phyloP scores from a whole-genome alignment of 2,113 vertebrate species.

The Salvelinus sp. region DNA sequence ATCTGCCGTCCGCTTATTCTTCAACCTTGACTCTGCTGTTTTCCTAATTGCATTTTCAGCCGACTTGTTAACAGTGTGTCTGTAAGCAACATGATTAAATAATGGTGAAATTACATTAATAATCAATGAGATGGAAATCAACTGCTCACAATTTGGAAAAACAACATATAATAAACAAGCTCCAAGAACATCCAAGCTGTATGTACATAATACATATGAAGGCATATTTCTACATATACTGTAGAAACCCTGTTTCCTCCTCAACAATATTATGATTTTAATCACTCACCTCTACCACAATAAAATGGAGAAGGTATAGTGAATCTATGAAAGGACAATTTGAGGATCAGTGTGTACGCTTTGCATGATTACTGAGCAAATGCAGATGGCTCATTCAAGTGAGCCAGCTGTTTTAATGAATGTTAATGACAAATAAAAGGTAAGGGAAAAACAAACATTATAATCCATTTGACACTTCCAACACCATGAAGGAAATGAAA shows the following conservation, averaged over 20 bases:
- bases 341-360: slow-evolving; percentile 58
- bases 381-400: slow-evolving; percentile 71
- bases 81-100: slow-evolving; percentile 77
- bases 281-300: slow-evolving; percentile 25
- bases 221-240: slow-evolving; percentile 2
- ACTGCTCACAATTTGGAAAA: slow-evolving; percentile 63
- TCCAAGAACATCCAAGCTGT: slow-evolving; percentile 47
- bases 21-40: slow-evolving; percentile 46
- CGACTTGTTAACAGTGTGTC: slow-evolving; percentile 73
- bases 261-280: slow-evolving; percentile 22
- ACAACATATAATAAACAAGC: slow-evolving; percentile 67
- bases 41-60: slow-evolving; percentile 72
- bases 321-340: slow-evolving; percentile 47
- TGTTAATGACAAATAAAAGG: slow-evolving; percentile 80
- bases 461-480: slow-evolving; percentile 71
- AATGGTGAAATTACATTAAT: slow-evolving; percentile 77
- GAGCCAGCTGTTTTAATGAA: slow-evolving; percentile 81
- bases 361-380: slow-evolving; percentile 50
- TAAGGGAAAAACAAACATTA: slow-evolving; percentile 72
- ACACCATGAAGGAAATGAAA: slow-evolving; percentile 59
- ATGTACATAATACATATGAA: slow-evolving; percentile 64
- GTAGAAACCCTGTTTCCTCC: not conserved
- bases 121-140: slow-evolving; percentile 78
- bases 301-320: slow-evolving; percentile 9
- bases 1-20: slow-evolving; percentile 40